Conservation (phyloP, 2,888 invertebrate genomes). For the Smittia aterrima region DNA sequence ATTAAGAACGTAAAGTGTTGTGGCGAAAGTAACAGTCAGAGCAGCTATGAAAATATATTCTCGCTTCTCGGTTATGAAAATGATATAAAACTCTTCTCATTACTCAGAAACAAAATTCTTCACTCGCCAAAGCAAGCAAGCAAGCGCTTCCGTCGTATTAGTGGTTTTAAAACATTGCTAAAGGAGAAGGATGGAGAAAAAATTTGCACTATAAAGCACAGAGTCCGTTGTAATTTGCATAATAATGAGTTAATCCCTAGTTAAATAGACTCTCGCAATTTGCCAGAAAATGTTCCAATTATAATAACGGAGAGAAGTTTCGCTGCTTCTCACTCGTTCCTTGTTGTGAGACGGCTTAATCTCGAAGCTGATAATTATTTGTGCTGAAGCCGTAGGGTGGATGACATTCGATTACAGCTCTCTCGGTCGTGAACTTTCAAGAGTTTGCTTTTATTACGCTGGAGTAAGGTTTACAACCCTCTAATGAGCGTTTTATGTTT, state of each 20-base stretch:
- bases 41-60: background rate
- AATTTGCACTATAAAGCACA: constrained; percentile 41
- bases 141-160: constrained; percentile 20
- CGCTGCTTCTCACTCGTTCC: background rate
- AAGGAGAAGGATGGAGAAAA: constrained; percentile 20
- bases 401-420: constrained; percentile 2
- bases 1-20: constrained; percentile 36
- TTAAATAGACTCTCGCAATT: constrained; percentile 39
- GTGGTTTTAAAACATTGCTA: constrained; percentile 20
- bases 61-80: constrained; percentile 6
- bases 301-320: constrained; percentile 26
- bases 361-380: constrained; percentile 1
- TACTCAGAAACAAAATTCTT: constrained; percentile 4
- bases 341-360: background rate
- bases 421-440: background rate
- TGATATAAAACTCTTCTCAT: constrained; percentile 38
- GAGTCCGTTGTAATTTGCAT: constrained; percentile 38
- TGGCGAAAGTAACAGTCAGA: constrained; percentile 17
- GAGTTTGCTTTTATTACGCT: background rate
- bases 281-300: constrained; percentile 34
- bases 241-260: constrained; percentile 41
- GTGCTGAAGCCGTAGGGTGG: background rate
- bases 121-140: background rate
- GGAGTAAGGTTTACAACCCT: background rate
- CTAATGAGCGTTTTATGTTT: background rate